A percentile compares a stretch with the other conserved stretches of the same genome.
Evolutionary conservation across 1,140 invertebrate genomes (phyloP).

Genomic region (Phenacoccus solenopsis): DNA sequence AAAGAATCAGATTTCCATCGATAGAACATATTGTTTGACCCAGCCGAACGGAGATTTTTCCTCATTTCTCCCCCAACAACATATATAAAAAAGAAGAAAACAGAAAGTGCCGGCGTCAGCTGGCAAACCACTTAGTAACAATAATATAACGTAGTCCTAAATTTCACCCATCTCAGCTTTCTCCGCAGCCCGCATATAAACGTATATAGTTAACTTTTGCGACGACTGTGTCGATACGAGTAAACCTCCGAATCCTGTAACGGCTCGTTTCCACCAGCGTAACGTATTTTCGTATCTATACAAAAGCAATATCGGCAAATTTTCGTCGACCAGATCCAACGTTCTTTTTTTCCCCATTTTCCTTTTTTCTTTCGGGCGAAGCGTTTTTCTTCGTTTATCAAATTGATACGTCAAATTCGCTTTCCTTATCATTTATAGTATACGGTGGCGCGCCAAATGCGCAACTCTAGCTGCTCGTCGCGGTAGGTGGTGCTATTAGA

Average conservation of each 20-base stretch:
- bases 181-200: neutral
- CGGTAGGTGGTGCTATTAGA: no score
- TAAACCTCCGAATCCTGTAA: neutral
- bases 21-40: slow-evolving; percentile 12
- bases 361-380: neutral
- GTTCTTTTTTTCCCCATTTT: neutral
- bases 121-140: slow-evolving; percentile 15
- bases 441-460: no score
- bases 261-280: neutral
- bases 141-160: slow-evolving; percentile 16
- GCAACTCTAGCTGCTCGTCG: no score
- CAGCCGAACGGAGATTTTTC: neutral
- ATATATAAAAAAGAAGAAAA: neutral
- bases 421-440: no score
- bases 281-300: slow-evolving; percentile 12
- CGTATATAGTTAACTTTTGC: slow-evolving; percentile 9
- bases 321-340: slow-evolving; percentile 5
- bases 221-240: neutral
- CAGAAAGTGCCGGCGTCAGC: slow-evolving; percentile 12
- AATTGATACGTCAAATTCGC: slow-evolving; percentile 2
- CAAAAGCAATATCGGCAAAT: slow-evolving; percentile 15
- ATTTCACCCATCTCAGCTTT: slow-evolving; percentile 8
- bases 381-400: neutral
- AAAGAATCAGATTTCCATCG: slow-evolving; percentile 9
- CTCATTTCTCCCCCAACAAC: neutral